Conservation (phyloP, 2,797 vertebrate species). For the Pseudocheirus occidentalis region DNA sequence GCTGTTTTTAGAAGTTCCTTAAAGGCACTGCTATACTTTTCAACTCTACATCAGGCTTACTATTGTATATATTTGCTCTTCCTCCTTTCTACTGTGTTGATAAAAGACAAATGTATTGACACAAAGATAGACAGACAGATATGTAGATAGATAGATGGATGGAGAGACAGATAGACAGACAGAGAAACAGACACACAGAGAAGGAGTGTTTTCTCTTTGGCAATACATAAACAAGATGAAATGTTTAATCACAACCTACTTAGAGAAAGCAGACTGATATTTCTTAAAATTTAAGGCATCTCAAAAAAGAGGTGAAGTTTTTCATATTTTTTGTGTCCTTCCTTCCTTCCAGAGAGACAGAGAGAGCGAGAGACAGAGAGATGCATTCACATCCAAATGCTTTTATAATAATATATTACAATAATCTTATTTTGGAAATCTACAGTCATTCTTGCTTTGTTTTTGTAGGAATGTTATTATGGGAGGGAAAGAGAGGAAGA, state of each 20-base stretch:
- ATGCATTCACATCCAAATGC: background rate
- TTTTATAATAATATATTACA: background rate
- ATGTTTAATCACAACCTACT: background rate
- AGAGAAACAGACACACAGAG: too few species aligned
- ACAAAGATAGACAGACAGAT: too few species aligned
- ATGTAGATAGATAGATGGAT: background rate
- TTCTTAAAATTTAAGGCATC: slow-evolving; percentile 19
- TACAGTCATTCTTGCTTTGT: slow-evolving; percentile 20
- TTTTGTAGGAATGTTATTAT: background rate
- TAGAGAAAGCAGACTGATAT: background rate
- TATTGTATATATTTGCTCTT: slow-evolving; percentile 31
- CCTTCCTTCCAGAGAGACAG: too few species aligned
- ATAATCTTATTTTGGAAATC: slow-evolving; percentile 16
- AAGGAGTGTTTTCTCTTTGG: background rate
- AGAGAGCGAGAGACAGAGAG: too few species aligned
- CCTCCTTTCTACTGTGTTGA: slow-evolving; percentile 17
- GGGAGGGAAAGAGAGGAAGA: background rate
- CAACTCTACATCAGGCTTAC: background rate
- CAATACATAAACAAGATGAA: background rate
- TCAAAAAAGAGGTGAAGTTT: background rate
- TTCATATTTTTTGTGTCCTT: too few species aligned
- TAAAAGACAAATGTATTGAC: slow-evolving; percentile 33
- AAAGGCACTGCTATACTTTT: slow-evolving; percentile 18
- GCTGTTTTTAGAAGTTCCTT: background rate
- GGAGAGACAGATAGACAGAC: background rate